Evolutionary conservation across 2,888 invertebrate species (phyloP), one percentile per base, ranked within the genome.

Genomic region (Eretmocerus hayati): DNA sequence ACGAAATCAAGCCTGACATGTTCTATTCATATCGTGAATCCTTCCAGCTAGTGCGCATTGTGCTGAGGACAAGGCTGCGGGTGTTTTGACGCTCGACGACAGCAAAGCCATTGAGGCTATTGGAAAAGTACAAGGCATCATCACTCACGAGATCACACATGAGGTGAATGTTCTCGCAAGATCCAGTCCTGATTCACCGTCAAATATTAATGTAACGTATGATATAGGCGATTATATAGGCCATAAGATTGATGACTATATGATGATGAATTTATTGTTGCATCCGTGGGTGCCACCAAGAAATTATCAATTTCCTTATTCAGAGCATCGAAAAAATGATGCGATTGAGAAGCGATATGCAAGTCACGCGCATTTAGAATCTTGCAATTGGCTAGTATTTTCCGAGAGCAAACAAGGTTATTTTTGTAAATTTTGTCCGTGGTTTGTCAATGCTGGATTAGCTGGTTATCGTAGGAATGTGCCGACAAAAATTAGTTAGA

Each of bases 381-480:
- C 15, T 19, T 33, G 13, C 19, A 32, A 8, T 42, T 42, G 42
- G 33, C 20, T 42, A 13, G 42, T 15, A 30, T 42, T 31, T 32
- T 42, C 42, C n/a, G 5, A 42, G 8, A 20, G 8, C 9, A 42
- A 42, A 33, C 9, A 42, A 13, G 42, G 21, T 16, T 42, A 30
- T 31, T 42, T 42, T 32, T 42, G 42, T 31, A 42, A 42, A 30
- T 42, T 16, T 30, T 42, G 42, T 30, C 31, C 42, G 19, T 30
- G 26, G 26, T 42, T 42, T 42, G 31, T 42, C 9, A 1, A 16
- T 19, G 18, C 16, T 21, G 21, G 5, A 23, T 16, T 16, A 23
- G 36, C 5, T 5, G 44, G 36, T 15, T 36, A 23, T 36, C 20
- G 22, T 6, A 44, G 22, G 22, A 44, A 44, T 36, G 36, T 44